Base-by-base conservation (phyloP, 1,140 invertebrate species). In the Medauroidea extradentata region DNA sequence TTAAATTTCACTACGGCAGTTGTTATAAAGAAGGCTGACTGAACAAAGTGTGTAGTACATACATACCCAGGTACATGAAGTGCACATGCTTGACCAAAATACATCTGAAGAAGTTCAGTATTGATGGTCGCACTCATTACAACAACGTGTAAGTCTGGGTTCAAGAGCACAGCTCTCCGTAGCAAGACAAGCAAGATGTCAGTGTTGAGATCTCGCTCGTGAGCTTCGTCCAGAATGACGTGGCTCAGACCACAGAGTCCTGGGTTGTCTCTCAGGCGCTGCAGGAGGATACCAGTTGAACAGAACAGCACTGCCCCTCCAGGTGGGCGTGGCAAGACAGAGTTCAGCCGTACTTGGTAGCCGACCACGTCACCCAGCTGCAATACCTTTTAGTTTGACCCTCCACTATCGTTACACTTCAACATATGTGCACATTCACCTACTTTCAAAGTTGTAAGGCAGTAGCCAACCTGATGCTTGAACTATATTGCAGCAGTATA, bases 71-170 rank as follows among this genome's bases (percentile, higher is more conserved):
- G 75, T 3, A 83, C 62, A 23, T 75, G 65, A 5, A 83, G 63
- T 8, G 69, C 46, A 0, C 70, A 66, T 16, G 75, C 71, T 52
- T 79, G 63, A 41, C 69, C 65, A 71, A 94, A 95, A 67, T 93
- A 96, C 9, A 83, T 67, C 27, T 85, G 78, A 71, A 94, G 91
- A 43, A 85, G 75, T 25, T 83, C 73, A 34, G 82, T 75, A 69
- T 94, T 85, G 63, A 95, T 82, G 9, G 92, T 94, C 0, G 93
- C 93, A 27, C 91, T 94, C 91, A 94, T 94, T 0, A 95, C 70
- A 34, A 95, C 83, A 0, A 95, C 76, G 79, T 85, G 73, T 43
- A 84, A 73, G 55, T 77, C 64, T 19, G 73, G 65, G 69, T 85
- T 81, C 2, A 58, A 54, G 4, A 68, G 34, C 42, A 85, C 61